A percentile compares a stretch with the other conserved stretches of the same genome.
These are phyloP conservation scores for Piscicola geometra DNA, from an alignment of 2,888 invertebrate genomes.

Conservation along the genomic window DNA sequence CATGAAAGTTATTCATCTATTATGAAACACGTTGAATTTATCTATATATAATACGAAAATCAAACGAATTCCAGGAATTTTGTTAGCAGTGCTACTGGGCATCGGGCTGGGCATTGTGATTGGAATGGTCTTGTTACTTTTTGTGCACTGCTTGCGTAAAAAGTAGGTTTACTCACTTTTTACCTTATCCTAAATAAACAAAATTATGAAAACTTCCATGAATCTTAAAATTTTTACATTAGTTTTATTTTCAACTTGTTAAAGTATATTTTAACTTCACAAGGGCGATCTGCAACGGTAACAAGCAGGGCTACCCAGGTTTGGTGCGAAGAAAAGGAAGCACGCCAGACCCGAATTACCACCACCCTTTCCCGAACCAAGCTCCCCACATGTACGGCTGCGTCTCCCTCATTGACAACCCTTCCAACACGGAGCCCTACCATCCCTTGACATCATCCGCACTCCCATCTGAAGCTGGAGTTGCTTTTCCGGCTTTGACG, in stretches of 20 bases:
- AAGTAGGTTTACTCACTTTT: too few species aligned
- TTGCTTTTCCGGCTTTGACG: background rate
- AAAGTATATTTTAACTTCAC: too few species aligned
- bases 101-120: conserved; percentile 35
- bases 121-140: conserved; percentile 34
- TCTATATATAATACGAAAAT: too few species aligned
- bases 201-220: too few species aligned
- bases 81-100: conserved; percentile 36
- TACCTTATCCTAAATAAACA: too few species aligned
- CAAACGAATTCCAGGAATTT: too few species aligned
- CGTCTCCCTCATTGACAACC: conserved; percentile 17
- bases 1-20: too few species aligned
- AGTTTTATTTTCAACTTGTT: too few species aligned
- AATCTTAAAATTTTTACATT: too few species aligned
- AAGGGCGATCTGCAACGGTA: background rate
- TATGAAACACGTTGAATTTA: too few species aligned
- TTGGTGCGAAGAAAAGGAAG: background rate
- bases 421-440: conserved; percentile 8
- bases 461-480: background rate
- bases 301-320: conserved; percentile 21
- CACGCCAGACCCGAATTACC: background rate
- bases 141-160: conserved; percentile 33
- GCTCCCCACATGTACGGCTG: conserved; percentile 20
- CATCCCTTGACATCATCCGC: conserved; percentile 16
- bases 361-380: background rate